These are phyloP conservation scores for Aspidiotus destructor DNA, from an alignment of 2,888 invertebrate species.

Conservation along the genomic window DNA sequence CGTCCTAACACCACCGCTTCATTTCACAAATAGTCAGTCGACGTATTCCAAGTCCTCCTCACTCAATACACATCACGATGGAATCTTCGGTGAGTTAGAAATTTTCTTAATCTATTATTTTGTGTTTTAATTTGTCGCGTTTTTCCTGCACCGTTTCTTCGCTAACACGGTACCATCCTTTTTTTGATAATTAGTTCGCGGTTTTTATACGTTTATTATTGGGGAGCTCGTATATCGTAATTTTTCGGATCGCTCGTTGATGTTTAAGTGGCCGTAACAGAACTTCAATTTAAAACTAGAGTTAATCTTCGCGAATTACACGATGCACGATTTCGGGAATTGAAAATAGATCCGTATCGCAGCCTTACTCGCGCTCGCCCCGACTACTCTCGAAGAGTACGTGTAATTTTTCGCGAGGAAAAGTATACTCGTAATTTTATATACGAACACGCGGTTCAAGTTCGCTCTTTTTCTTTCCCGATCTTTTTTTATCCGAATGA, in stretches of 20 bases:
- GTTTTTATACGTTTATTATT: neutral
- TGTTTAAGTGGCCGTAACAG: neutral
- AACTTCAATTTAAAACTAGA: neutral
- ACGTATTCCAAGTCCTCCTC: neutral
- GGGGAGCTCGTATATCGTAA: neutral
- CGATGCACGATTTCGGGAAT: neutral
- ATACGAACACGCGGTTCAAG: no score
- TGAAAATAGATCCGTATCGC: neutral
- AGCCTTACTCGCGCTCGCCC: neutral
- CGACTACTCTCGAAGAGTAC: neutral
- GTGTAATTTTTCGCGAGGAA: slow-evolving; percentile 2
- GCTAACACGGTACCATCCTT: no score
- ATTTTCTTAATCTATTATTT: neutral
- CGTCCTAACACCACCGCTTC: slow-evolving; percentile 15
- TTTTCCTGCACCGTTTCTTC: no score
- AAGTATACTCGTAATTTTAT: neutral
- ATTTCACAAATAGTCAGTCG: slow-evolving; percentile 1
- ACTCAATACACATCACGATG: slow-evolving; percentile 11
- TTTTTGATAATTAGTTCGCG: neutral
- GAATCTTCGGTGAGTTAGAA: slow-evolving; percentile 20
- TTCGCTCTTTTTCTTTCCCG: no score
- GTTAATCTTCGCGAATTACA: neutral
- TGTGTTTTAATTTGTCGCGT: no score
- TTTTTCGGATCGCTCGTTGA: neutral
- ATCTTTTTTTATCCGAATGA: no score